Conservation (phyloP, 2,888 invertebrate species). For the Tachina fera region DNA sequence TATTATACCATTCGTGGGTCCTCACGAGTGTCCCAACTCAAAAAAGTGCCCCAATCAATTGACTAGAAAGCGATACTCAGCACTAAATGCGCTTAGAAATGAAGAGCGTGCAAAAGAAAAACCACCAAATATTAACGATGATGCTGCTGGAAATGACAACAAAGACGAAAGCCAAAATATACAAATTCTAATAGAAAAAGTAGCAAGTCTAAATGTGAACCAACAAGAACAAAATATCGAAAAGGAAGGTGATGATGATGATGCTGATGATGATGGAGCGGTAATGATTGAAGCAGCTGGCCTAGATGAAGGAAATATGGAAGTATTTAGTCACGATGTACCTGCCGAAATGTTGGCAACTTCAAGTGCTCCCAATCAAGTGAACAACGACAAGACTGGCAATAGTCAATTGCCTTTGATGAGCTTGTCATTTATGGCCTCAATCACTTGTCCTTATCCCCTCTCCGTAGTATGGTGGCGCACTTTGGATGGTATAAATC, state of each 20-base stretch:
- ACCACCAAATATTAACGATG: slow-evolving; percentile 26
- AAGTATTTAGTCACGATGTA: slow-evolving; percentile 78
- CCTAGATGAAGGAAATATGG: slow-evolving; percentile 67
- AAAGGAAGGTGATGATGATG: slow-evolving; percentile 43
- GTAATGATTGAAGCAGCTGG: slow-evolving; percentile 34
- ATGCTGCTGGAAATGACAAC: slow-evolving; percentile 34
- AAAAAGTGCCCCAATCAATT: slow-evolving; percentile 82
- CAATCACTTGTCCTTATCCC: slow-evolving; percentile 84
- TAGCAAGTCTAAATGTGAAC: slow-evolving; percentile 38
- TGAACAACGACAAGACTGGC: slow-evolving; percentile 75
- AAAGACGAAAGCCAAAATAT: slow-evolving; percentile 50
- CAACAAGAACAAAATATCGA: slow-evolving; percentile 61
- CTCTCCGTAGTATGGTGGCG: slow-evolving; percentile 90
- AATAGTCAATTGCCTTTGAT: slow-evolving; percentile 77
- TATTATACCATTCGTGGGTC: slow-evolving; percentile 83
- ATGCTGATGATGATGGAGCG: slow-evolving; percentile 53
- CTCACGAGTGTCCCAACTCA: slow-evolving; percentile 83
- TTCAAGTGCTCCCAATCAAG: slow-evolving; percentile 67
- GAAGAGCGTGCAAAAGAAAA: slow-evolving; percentile 56
- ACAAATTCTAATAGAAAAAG: slow-evolving; percentile 45
- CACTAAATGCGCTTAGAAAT: slow-evolving; percentile 24
- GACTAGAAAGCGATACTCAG: slow-evolving; percentile 53
- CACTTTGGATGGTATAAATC: slow-evolving; percentile 87
- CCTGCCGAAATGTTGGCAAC: slow-evolving; percentile 79
- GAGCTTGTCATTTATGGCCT: slow-evolving; percentile 81